These are phyloP conservation scores for Cyphomyrus discorhynchus DNA, from an alignment of 2,113 vertebrate species.

Conservation along the genomic window DNA sequence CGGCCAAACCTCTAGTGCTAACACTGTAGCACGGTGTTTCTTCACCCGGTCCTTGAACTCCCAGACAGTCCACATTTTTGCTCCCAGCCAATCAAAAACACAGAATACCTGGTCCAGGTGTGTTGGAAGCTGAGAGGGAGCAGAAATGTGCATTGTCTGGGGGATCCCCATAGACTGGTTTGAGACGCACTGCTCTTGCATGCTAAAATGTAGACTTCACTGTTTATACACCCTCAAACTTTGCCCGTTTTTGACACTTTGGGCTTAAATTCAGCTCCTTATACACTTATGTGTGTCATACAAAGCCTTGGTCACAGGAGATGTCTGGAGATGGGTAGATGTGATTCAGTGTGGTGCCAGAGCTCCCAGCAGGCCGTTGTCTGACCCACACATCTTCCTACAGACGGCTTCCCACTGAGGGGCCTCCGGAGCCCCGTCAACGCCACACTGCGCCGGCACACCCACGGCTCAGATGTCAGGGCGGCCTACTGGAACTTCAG, in stretches of 20 bases:
- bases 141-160: neutral
- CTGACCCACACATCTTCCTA: neutral
- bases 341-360: neutral
- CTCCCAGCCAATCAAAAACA: neutral
- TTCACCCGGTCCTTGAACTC: neutral
- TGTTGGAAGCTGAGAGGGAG: neutral
- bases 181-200: neutral
- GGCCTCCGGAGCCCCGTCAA: slow-evolving; percentile 70
- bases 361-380: neutral
- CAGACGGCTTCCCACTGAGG: slow-evolving; percentile 69
- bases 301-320: neutral
- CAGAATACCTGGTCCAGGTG: neutral
- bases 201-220: neutral
- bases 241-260: neutral
- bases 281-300: neutral
- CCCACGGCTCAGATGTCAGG: slow-evolving; percentile 77
- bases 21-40: neutral
- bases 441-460: slow-evolving; percentile 76
- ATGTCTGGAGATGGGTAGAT: neutral
- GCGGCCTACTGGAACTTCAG: slow-evolving; percentile 89
- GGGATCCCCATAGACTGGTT: neutral
- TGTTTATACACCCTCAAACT: neutral
- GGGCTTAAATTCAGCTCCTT: neutral
- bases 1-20: neutral
- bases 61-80: neutral